Evolutionary conservation across 37 sponge, comb jelly and placozoan genomes (phyloP), one percentile per base, ranked within the genome.

Genomic region (Spongia lamella): DNA sequence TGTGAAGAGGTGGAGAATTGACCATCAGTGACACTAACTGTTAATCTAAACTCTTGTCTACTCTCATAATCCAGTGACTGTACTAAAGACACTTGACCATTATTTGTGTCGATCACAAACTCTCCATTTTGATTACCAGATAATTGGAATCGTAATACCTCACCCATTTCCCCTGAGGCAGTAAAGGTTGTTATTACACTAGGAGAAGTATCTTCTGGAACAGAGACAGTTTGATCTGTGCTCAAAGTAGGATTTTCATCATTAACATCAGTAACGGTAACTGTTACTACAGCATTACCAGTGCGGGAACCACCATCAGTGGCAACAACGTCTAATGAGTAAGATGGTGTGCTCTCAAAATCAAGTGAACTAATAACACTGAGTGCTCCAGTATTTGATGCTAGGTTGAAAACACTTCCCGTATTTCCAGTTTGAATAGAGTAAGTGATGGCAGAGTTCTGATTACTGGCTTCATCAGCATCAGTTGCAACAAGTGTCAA

Each of bases 241-340:
- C 47, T 43, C 9, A 43, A 43, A 3, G 17, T 49, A 21, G 92
- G 92, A 29, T 60, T 34, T 25, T 92, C 60, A 50, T 92, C 92
- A 52, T 92, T 92, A 26, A 79, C 73, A 49, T 92, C 92, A 7
- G 59, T 38, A 21, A 92, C 81, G 0, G 55, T 38, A 3, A 92
- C 47, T 20, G 14, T 32, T 1, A 81, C 33, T 7, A 59, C 22
- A 31, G 65, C 66, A 32, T 15, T 15, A 3, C 20, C 21, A 13
- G 83, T 26, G 38, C 25, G 56, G 0, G n/a, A 37, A 0, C 25
- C 81, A 0, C 73, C 81, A 83, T 91, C 92, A 35, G 3, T 49
- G 30, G 74, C 87, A 17, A 60, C 49, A 26, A 83, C 75, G 5
- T 3, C 3, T 16, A 91, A 67, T 16, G 76, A 73, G 81, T 83